Evolutionary conservation across 2,113 vertebrate genomes (phyloP).

Genomic region (Polyodon spathula): DNA sequence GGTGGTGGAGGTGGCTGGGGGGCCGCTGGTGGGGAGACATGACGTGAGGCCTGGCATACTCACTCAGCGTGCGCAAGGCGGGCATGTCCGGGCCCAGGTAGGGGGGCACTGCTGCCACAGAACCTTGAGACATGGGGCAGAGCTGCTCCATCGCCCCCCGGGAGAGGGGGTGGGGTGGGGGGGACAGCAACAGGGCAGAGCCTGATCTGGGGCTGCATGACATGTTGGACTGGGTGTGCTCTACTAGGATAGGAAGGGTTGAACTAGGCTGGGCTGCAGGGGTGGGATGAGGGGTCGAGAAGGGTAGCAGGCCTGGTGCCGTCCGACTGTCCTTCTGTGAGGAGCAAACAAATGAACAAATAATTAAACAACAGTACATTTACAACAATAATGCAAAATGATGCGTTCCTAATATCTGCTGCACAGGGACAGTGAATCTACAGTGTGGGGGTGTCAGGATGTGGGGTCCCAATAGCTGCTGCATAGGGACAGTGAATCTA

Average conservation of each 20-base stretch:
- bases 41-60: slow-evolving; percentile 91
- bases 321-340: not conserved
- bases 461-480: too few relatives aligned
- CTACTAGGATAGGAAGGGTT: not conserved
- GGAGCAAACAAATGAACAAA: not conserved
- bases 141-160: slow-evolving; percentile 51
- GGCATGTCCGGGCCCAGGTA: slow-evolving; percentile 94
- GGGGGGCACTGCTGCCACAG: slow-evolving; percentile 84
- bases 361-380: too few relatives aligned
- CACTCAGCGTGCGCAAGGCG: slow-evolving; percentile 87
- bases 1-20: slow-evolving; percentile 59
- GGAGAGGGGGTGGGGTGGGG: slow-evolving; percentile 66
- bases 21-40: slow-evolving; percentile 73
- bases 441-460: too few relatives aligned
- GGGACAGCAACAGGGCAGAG: slow-evolving; percentile 8
- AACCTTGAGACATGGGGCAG: slow-evolving; percentile 45
- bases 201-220: not conserved
- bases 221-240: not conserved
- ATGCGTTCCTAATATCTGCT: too few relatives aligned
- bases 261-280: not conserved
- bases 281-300: not conserved
- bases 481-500: too few relatives aligned
- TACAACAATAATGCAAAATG: too few relatives aligned
- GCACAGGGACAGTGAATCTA: too few relatives aligned
- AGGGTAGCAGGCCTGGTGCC: not conserved